Conservation (phyloP, 2,113 vertebrate species). For the Crotalus horridus region DNA sequence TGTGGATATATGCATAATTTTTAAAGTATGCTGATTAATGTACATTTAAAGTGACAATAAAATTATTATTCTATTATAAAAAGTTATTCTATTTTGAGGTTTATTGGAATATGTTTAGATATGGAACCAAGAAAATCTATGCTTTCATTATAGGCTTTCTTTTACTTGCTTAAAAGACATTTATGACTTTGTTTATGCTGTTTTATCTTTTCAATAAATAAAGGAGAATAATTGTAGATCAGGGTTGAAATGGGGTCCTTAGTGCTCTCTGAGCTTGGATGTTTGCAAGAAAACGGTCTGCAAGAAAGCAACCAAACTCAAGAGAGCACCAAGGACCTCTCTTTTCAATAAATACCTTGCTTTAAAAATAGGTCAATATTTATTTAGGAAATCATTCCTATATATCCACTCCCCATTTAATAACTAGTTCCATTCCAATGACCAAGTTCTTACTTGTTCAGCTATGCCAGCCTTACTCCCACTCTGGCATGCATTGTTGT, state of each 20-base stretch:
- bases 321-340: not conserved
- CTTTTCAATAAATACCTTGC: not conserved
- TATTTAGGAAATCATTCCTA: not conserved
- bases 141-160: not conserved
- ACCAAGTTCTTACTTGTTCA: not conserved
- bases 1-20: too few species aligned
- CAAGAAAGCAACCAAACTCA: not conserved
- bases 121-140: not conserved
- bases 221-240: not conserved
- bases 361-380: not conserved
- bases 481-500: not conserved
- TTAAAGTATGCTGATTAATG: too few species aligned
- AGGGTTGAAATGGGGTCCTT: not conserved
- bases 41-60: too few species aligned
- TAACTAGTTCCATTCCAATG: not conserved
- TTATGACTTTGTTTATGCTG: not conserved
- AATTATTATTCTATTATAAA: too few species aligned
- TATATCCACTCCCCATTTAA: not conserved
- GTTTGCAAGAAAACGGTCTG: not conserved
- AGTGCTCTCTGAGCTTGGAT: not conserved
- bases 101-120: not conserved
- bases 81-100: not conserved
- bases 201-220: not conserved
- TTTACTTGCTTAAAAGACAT: not conserved
- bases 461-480: not conserved